Evolutionary conservation across 2,113 vertebrate species (phyloP).

Genomic region (Dendropsophus ebraccatus): DNA sequence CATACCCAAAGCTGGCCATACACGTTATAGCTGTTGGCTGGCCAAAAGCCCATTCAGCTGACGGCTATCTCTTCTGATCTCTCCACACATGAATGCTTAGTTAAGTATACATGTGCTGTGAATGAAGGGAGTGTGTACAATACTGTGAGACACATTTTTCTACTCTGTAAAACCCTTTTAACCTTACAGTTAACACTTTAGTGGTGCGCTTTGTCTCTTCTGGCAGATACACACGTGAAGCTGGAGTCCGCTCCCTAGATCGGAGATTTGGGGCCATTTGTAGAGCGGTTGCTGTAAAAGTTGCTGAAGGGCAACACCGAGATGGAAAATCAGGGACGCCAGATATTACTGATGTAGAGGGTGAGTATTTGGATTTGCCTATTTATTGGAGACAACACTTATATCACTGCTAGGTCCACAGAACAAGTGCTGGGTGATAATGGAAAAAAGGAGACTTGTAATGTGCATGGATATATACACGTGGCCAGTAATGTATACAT

Average conservation of each 20-base stretch:
- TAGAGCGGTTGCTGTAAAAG: slow-evolving; percentile 92
- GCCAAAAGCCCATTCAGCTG: too few relatives aligned
- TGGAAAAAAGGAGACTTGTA: too few relatives aligned
- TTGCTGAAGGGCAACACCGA: slow-evolving; percentile 87
- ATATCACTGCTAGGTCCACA: background rate
- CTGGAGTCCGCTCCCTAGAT: slow-evolving; percentile 94
- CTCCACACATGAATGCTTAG: too few relatives aligned
- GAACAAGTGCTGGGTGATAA: background rate
- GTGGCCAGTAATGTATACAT: too few relatives aligned
- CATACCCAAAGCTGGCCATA: too few relatives aligned
- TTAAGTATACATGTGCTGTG: too few relatives aligned
- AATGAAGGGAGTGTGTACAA: too few relatives aligned
- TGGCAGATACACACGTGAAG: slow-evolving; percentile 89
- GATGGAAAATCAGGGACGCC: slow-evolving; percentile 71
- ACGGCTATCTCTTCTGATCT: too few relatives aligned
- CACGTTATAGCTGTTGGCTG: too few relatives aligned
- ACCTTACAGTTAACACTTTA: background rate
- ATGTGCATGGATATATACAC: too few relatives aligned
- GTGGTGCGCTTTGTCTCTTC: background rate
- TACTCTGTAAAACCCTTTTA: too few relatives aligned
- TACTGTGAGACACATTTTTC: too few relatives aligned
- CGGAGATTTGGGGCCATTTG: slow-evolving; percentile 92
- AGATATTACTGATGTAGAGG: slow-evolving; percentile 71
- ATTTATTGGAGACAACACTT: background rate
- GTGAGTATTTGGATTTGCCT: slow-evolving; percentile 61